Base-by-base conservation (phyloP, 1,140 invertebrate species). In the Brachionus paranguensis region DNA sequence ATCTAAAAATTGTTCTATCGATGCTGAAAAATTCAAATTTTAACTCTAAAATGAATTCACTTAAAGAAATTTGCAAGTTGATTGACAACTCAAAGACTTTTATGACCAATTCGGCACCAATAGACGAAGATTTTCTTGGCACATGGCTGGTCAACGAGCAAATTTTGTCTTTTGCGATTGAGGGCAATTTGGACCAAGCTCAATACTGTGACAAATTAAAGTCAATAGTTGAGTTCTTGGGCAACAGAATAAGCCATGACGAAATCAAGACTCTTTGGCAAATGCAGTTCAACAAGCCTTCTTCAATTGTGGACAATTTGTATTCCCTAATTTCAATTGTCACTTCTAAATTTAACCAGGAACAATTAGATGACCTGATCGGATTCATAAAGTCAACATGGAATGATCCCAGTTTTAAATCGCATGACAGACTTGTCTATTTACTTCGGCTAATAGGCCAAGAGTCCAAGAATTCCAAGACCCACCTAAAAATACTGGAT, bases 161-260 rank as follows among this genome's bases (percentile, higher is more conserved):
- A 85, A 87, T 92, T 17, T 86, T 92, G 6, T 90, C 89, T 6
- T 89, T 91, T 81, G 91, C 90, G 29, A 86, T 91, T 17, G 91
- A 91, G 89, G 90, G 91, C 12, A 91, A 91, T 86, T 90, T 91
- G 79, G 91, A 91, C 86, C 91, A 91, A 85, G 89, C 89, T 47
- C 91, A 91, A 85, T 91, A 91, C 86, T 91, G 90, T 86, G 91
- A 91, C 84, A 90, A 91, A 86, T 89, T 91, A 74, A 91, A 91
- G 86, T 88, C 89, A 17, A 89, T 91, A 76, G 89, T 91, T 17
- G 91, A 91, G 85, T 91, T 91, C 84, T 87, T 91, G 20, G 91
- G 90, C 20, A 88, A 90, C 5, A 88, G 89, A 81, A 85, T 91
- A 41, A 89, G 89, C 14, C 74, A 87, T 8, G 91, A 91, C 68